Base-by-base conservation (phyloP, 2,888 invertebrate species). In the Eupithecia insigniata region DNA sequence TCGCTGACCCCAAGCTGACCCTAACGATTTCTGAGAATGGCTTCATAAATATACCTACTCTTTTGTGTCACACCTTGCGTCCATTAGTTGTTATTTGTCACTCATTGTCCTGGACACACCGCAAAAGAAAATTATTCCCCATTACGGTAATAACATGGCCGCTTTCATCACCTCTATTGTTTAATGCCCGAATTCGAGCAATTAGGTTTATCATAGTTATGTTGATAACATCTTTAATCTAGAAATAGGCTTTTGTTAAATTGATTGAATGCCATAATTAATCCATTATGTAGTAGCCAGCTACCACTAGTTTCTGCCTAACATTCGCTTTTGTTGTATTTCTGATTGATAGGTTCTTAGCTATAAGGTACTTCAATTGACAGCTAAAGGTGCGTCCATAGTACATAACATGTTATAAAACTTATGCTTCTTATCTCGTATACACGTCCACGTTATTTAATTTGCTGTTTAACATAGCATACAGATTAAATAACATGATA, bases 71-170 rank as follows among this genome's bases (percentile, higher is more conserved):
- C 81, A 81, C 74, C 82, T 79, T 79, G 80, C 83, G 75, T 82
- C 89, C 90, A 90, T 90, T 90, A 89, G 89, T 90, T 89, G 89
- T 88, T 90, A 90, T 90, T 89, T 90, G 89, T 84, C 85, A 82
- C 83, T 81, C 86, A 88, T 90, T 90, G 90, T 89, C 89, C 88
- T 85, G 58, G 68, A 69, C 75, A 80, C 81, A 81, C 69, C 69
- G 67, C 71, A 84, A 83, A 87, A 85, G 88, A 89, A 89, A 90
- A 90, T 77, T 75, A 79, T 76, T 79, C 73, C 68, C 74, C 76
- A 78, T 76, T 79, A 76, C 66, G 62, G 72, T 76, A 75, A 75
- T 77, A 73, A 73, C 72, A 67, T 74, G 71, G 73, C 71, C 69
- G 62, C 65, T 71, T 65, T 71, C 67, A 72, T 76, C 62, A 70